Base-by-base conservation (phyloP, 2,888 invertebrate genomes). In the Caenorhabditis japonica region DNA sequence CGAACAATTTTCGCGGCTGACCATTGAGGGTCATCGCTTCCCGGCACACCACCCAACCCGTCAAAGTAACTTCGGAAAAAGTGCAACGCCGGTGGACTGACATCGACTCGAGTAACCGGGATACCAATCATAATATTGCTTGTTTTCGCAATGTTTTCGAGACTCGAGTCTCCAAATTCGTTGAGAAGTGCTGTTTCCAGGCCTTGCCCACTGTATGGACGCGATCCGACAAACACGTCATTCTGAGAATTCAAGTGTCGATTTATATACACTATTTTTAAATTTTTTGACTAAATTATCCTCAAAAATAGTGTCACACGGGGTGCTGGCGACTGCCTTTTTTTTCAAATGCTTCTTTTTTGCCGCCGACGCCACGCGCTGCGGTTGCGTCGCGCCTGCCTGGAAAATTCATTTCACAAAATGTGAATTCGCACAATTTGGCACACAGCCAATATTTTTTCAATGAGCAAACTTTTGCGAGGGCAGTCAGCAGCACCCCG, bases 51-150 rank as follows among this genome's bases (percentile, higher is more conserved):
- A 13, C 30, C 15, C 12, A 39, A 8, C 17, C 47, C 58, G 12
- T 19, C 2, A 4, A 64, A 91, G 87, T 94, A 96, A 88, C 94
- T 96, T 49, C 97, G 92, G 88, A 97, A 97, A 27, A 97, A 89
- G 88, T 96, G 94, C n/a, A 97, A 90, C 83, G 95, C 94, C 0
- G 95, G 93, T 0, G 97, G 97, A 87, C 93, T 93, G 21, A 95
- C 90, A 88, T 97, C 95, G 0, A 94, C 95, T 76, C 95, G 89
- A 0, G 94, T 92, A 0, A 93, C 94, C 0, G 95, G 93, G 8
- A 97, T 93, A 91, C 96, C 92, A 43, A 90, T 83, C 60, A 89
- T 89, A 75, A 66, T 36, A 17, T 43, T 41, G 5, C 43, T 59
- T 33, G 49, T 27, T 30, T 58, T 33, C 0, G 51, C 62, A 0